Evolutionary conservation across 2,888 invertebrate species (phyloP).

Genomic region (Stratiomys singularior): DNA sequence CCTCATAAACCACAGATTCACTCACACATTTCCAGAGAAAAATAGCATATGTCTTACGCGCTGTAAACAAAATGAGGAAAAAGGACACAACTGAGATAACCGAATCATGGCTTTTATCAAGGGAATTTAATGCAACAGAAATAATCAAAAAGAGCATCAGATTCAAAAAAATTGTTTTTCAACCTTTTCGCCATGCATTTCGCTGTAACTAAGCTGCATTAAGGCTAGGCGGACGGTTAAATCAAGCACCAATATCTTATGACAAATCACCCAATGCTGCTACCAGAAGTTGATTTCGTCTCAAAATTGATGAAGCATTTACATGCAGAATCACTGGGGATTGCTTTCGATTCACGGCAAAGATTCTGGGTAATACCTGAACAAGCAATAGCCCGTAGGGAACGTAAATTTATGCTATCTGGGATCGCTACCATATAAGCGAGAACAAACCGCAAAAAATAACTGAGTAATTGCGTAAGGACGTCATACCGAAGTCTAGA

Average conservation of each 20-base stretch:
- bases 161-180: not conserved
- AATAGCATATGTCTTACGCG: not conserved
- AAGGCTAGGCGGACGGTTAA: not conserved
- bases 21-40: not conserved
- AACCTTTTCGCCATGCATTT: not conserved
- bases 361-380: no score
- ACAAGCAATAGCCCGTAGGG: not conserved
- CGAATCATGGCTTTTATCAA: not conserved
- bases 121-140: not conserved
- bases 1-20: not conserved
- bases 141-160: not conserved
- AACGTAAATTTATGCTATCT: conserved; percentile 47
- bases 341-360: conserved; percentile 10
- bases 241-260: not conserved
- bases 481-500: conserved; percentile 8
- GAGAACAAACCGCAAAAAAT: no score
- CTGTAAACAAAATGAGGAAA: not conserved
- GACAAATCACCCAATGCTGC: not conserved
- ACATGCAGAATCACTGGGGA: not conserved
- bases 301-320: not conserved
- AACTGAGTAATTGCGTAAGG: conserved; percentile 24
- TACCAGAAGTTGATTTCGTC: not conserved
- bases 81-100: not conserved
- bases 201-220: not conserved
- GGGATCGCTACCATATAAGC: no score